Evolutionary conservation across 2,113 vertebrate genomes (phyloP), one percentile per base, ranked within the genome.

Genomic region (Gallinago undulata): DNA sequence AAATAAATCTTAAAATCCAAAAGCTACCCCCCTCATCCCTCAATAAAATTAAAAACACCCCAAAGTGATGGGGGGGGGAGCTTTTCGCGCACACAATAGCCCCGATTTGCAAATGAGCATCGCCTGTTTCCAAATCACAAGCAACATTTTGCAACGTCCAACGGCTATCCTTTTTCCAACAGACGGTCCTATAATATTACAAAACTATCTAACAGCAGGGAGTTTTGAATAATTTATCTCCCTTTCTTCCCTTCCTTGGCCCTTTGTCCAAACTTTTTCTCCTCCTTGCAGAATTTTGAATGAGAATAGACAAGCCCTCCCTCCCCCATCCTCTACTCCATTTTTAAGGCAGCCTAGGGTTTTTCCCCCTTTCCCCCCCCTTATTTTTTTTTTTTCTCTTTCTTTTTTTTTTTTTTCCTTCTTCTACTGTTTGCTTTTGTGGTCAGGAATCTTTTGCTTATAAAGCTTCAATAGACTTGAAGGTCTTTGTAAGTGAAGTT

Each of bases 201-300:
- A 98, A 97, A 97, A 98, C 98, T 98, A 98, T 98, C 98, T 97
- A 98, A 72, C 99, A 99, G 99, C 98, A 48, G 99, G 99, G 98
- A 96, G 98, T 97, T 97, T 95, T 98, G 98, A 98, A 98, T 98
- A 97, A 99, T 98, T 98, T 97, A 98, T 97, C 97, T 98, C 96
- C 97, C 96, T 98, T 98, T 99, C 98, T 99, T 98, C 97, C 96
- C 97, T 89, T 90, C 95, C 92, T 93, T 37, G 93, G 92, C 97
- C 98, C 97, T 99, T 99, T 99, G 98, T 99, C 98, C 98, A 66
- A 97, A 91, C 60, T 97, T 97, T 98, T 95, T 97, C 95, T 94
- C 93, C 97, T 95, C 93, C 97, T 97, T 96, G 96, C 72, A 90
- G 93, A 89, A 97, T 97, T 98, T 98, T 98, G 97, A 98, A 98